Evolutionary conservation across 2,797 vertebrate species (phyloP), one percentile per base, ranked within the genome.

Genomic region (Phyllotis vaccarum): DNA sequence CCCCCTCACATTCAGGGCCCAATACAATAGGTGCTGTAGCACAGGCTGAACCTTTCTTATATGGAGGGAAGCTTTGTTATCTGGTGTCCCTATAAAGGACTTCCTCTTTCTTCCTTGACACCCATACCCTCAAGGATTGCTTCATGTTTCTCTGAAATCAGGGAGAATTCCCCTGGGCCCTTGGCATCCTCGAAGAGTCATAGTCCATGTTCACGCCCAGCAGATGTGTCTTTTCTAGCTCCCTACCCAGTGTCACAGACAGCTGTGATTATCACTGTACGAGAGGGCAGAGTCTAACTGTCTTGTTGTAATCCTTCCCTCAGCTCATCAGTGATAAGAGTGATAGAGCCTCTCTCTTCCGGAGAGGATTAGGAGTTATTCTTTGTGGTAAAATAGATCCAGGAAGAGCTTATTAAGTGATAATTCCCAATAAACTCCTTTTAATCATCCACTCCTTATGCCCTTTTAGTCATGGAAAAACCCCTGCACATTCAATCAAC

Each of bases 331-430:
- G 90, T 52, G 95, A 81, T 95, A 49, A 91, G 79, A 76, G 9
- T 82, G 56, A 94, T 54, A 72, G 58, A 92, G 89, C 75, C 62
- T 87, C 90, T 95, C 83, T 74, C 89, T 97, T 89, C 49, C 10
- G 4, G 76, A 82, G 66, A 92, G 75, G 76, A 96, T 92, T 93
- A 74, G 79, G 68, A 72, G 82, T 91, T 76, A 82, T 68, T 87
- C 54, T 96, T 93, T 72, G 72, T 86, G 31, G 60, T 78, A 46
- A 19, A 74, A 58, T 34, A 81, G 34, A 60, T 58, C 60, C 91
- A 81, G 68, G 76, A 89, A 95, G 56, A 90, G 64, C 70, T 95
- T 89, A 34, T 49, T 96, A 94, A 92, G 52, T 86, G 92, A 97
- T 93, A 95, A 81, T 90, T 40, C 75, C 2, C 4, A 64, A 92